Evolutionary conservation across 2,888 invertebrate genomes (phyloP), one percentile per base, ranked within the genome.

Genomic region (Ophonus ardosiacus): DNA sequence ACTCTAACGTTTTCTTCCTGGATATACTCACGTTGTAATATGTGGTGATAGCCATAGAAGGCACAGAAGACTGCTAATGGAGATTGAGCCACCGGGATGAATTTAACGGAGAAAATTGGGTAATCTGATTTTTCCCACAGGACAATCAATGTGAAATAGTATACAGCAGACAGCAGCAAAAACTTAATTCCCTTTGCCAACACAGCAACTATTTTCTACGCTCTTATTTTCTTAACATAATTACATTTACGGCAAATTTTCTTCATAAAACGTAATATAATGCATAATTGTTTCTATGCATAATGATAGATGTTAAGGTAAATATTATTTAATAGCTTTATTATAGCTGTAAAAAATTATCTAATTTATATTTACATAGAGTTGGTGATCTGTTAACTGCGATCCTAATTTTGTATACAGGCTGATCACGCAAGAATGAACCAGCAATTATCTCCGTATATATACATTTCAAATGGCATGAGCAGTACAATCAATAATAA

Each of bases 61-160:
- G 15, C 68, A 7, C 68, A 31, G 38, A 68, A 68, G 68, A 24
- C 68, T 68, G 68, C 21, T 68, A 68, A 68, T 68, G 68, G 68
- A 68, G 68, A 68, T 68, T 31, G 68, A 40, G 8, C 68, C 68
- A 68, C 15, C 10, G 68, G 68, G 68, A 68, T 68, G 68, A 40
- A 68, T 68, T 68, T 68, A 68, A 68, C 38, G 38, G 68, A 68
- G 68, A 68, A 68, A 68, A 68, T 68, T 68, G 68, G 68, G 38
- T 68, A 68, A 68, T 38, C 38, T 68, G 68, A 68, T 68, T 68
- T 68, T 68, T 68, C 68, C 68, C 68, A 8, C 31, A 68, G 38
- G 68, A 31, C 68, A 68, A 68, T 68, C 68, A 24, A 31, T 24
- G 68, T 68, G 68, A 68, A 68, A 68, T 68, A 68, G 31, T 68